Base-by-base conservation (phyloP, 2,888 invertebrate species). In the Cabera pusaria region DNA sequence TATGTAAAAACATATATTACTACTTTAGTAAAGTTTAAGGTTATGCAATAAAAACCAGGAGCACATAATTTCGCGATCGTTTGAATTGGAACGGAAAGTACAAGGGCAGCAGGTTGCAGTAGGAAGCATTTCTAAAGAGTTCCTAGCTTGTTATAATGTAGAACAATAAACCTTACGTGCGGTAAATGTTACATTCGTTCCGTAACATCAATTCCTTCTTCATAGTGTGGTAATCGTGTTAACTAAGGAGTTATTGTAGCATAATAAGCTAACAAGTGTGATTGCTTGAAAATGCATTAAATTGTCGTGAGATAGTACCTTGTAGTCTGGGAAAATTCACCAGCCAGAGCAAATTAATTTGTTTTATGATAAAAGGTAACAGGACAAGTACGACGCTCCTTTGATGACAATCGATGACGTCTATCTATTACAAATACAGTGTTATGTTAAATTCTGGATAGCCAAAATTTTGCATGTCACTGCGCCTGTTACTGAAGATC, bases 121-220 rank as follows among this genome's bases (percentile, higher is more conserved):
- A 40, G 34, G 40, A 40, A 40, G 40, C 24, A 20, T 46, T 38
- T 28, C 28, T 27, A 37, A 36, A 22, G 7, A 25, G 11, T 28
- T 29, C 28, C 20, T 40, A 23, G 17, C 24, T 21, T 10, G 31
- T 31, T 22, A 39, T 8, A 17, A 29, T 20, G 22, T 39, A 12
- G 38, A 44, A 43, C 49, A 19, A 45, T 54, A 65, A 53, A 42
- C 56, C 56, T 61, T 56, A 58, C 64, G 58, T 68, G 72, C 65
- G 59, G 61, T 70, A 78, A 77, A 59, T 80, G 76, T 80, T 77
- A 82, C 82, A 76, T 60, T 72, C 78, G 86, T 86, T 85, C 84
- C 84, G 71, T 77, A 66, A 76, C 83, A 80, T 74, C 72, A 64
- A 74, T 67, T 76, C 58, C 59, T 64, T 61, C 62, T 68, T 69